Base-by-base conservation (phyloP, 2,888 invertebrate species). In the Ichneumon xanthorius region DNA sequence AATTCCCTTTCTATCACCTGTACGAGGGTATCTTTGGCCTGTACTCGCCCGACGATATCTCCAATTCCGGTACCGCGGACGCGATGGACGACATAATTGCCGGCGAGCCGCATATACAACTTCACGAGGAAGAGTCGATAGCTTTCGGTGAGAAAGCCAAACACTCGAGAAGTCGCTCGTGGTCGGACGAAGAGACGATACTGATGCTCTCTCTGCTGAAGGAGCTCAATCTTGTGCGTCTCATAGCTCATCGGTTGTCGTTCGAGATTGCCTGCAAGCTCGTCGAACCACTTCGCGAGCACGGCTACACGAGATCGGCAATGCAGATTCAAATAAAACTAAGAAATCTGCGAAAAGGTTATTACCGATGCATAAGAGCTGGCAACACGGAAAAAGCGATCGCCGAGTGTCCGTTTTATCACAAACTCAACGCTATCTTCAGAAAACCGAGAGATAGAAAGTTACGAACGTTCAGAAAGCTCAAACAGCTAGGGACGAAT, bases 261-360 rank as follows among this genome's bases (percentile, higher is more conserved):
- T 63, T 87, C 37, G 88, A 89, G 26, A 87, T 84, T 50, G 85
- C 89, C 1, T 68, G 83, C 16, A 88, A 87, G 68, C 50, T 91
- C 16, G 86, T 88, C 6, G 81, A 77, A 3, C 88, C 89, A 5
- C 48, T 91, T 30, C 61, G 72, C 22, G 71, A 85, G 3, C 68
- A 58, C 19, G 89, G 89, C 7, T 90, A 79, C 40, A 16, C 82
- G 4, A 87, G 89, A 87, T 88, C 89, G 33, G 81, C 84, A 5
- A 85, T 82, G 6, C 90, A 90, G 61, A 89, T 91, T 33, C 89
- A 90, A 75, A 87, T 87, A 14, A 89, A 91, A 75, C 81, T 90
- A 22, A 89, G 89, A 82, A 79, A 87, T 48, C 84, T 90, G 50
- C 67, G 88, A 22, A 86, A 83, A 53, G 80, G 76, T 16, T 91